Conservation (phyloP, 1,140 invertebrate genomes). For the Nomia melanderi region DNA sequence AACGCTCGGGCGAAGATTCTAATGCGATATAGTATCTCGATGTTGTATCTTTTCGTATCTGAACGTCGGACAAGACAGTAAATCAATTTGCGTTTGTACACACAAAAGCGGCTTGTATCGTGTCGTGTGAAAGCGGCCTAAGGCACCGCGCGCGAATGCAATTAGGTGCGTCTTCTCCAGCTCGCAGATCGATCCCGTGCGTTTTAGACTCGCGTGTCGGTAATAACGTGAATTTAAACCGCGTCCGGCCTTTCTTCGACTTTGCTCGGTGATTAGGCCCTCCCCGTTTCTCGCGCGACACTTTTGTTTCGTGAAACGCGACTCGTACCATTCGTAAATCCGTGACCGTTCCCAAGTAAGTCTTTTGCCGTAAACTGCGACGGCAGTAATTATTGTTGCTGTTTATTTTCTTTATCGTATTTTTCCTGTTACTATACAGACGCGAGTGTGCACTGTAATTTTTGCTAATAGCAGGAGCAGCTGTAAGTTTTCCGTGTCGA, state of each 20-base stretch:
- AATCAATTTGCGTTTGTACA: too few species aligned
- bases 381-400: neutral
- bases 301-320: neutral
- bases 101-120: too few species aligned
- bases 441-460: too few species aligned
- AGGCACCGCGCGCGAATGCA: conserved; percentile 42
- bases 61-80: too few species aligned
- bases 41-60: too few species aligned
- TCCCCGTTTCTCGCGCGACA: neutral
- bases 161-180: conserved; percentile 47
- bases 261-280: neutral
- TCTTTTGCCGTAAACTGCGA: neutral
- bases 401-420: neutral
- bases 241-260: neutral
- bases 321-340: neutral
- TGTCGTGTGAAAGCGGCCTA: too few species aligned
- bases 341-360: too few species aligned
- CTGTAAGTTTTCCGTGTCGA: too few species aligned
- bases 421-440: too few species aligned
- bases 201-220: conserved; percentile 25
- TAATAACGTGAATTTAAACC: conserved; percentile 35
- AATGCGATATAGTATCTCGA: too few species aligned
- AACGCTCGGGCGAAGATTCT: too few species aligned
- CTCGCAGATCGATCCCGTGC: conserved; percentile 44
- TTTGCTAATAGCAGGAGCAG: too few species aligned